These are phyloP conservation scores for Cantharis lateralis DNA, from an alignment of 2,888 invertebrate species.

Conservation along the genomic window DNA sequence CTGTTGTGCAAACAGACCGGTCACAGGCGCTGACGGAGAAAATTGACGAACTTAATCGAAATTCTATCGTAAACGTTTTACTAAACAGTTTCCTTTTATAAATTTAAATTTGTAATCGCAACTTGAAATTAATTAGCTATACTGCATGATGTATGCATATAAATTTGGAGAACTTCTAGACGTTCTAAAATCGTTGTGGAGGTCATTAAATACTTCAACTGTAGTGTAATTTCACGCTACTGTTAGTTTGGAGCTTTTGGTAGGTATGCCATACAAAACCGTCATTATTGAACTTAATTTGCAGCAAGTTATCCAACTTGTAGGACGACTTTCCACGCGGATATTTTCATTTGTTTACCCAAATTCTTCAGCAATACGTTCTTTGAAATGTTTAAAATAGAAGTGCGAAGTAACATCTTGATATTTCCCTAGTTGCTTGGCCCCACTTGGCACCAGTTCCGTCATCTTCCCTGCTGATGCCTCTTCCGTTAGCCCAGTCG, in stretches of 20 bases:
- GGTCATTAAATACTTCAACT: constrained; percentile 38
- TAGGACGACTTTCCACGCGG: not conserved
- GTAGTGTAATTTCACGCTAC: constrained; percentile 39
- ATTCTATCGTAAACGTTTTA: constrained; percentile 34
- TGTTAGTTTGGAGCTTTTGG: constrained; percentile 20
- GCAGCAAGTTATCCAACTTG: constrained; percentile 4
- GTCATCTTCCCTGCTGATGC: constrained; percentile 38
- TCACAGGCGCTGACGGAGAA: constrained; percentile 46
- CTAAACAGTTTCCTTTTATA: constrained; percentile 6
- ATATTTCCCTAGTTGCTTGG: constrained; percentile 45
- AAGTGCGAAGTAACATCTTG: constrained; percentile 46
- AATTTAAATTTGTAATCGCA: not conserved
- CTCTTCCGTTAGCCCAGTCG: constrained; percentile 40
- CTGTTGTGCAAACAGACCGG: constrained; percentile 50
- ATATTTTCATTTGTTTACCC: not conserved
- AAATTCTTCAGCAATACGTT: constrained; percentile 1
- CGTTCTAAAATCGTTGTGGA: constrained; percentile 32
- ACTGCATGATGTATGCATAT: not conserved
- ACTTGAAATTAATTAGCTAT: constrained; percentile 17
- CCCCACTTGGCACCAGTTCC: constrained; percentile 49
- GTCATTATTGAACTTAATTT: constrained; percentile 36
- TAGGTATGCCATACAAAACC: constrained; percentile 24
- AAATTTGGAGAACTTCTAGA: constrained; percentile 22
- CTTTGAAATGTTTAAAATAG: constrained; percentile 36
- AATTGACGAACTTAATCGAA: constrained; percentile 46